phyloP scores from a whole-genome alignment of 2,888 invertebrate species.

The Tolmerus cingulatus region DNA sequence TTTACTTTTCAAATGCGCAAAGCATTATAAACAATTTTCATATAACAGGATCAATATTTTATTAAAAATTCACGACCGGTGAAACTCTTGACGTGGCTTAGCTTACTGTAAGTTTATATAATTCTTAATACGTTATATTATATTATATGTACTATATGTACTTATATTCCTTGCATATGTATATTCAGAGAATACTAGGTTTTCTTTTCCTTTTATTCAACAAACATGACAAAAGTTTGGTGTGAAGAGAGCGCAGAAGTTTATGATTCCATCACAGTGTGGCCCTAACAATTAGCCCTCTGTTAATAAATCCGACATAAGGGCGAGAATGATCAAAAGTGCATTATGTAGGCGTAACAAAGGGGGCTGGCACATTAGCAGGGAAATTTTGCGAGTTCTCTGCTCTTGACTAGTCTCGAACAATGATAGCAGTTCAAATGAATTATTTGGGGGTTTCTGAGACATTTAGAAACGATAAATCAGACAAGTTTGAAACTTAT shows the following conservation, averaged over 20 bases:
- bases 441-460: constrained; percentile 22
- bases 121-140: too few relatives aligned
- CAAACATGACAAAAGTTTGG: background rate
- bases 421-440: constrained; percentile 11
- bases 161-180: too few relatives aligned
- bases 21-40: too few relatives aligned
- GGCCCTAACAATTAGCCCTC: background rate
- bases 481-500: constrained; percentile 27
- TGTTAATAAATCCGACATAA: background rate
- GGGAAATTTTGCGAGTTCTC: background rate
- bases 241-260: background rate
- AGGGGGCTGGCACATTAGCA: background rate
- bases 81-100: too few relatives aligned
- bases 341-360: background rate
- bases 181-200: too few relatives aligned
- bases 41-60: too few relatives aligned
- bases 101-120: too few relatives aligned
- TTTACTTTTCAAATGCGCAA: too few relatives aligned
- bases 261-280: background rate
- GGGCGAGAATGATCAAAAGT: background rate
- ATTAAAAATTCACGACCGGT: too few relatives aligned
- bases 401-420: background rate
- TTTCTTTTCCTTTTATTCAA: too few relatives aligned
- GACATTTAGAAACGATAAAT: constrained; percentile 27
- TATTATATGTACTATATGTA: too few relatives aligned